phyloP scores from a whole-genome alignment of 2,797 vertebrate species.

The Acridotheres tristis region DNA sequence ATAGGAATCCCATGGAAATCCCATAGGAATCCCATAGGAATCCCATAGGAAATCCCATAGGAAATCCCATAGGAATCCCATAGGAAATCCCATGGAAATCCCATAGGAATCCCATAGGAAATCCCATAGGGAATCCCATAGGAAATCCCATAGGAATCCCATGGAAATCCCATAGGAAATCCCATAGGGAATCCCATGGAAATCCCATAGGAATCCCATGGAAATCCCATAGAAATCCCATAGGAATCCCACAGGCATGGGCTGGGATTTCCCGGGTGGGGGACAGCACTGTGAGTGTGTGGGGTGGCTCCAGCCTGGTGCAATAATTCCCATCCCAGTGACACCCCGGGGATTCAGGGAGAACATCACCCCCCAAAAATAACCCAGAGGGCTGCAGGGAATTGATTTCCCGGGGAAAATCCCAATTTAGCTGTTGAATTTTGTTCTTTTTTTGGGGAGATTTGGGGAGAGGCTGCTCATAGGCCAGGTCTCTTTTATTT shows the following conservation, averaged over 20 bases:
- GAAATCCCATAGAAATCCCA: neutral
- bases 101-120: too few species aligned
- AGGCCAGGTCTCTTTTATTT: neutral
- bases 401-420: neutral
- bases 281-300: neutral
- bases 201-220: neutral
- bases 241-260: fast-evolving
- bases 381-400: neutral
- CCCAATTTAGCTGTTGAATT: neutral
- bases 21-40: too few species aligned
- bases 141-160: too few species aligned
- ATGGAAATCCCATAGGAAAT: neutral
- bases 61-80: too few species aligned
- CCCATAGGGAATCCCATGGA: neutral
- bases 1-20: too few species aligned
- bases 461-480: neutral
- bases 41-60: too few species aligned
- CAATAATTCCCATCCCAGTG: neutral
- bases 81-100: too few species aligned
- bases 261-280: neutral
- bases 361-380: fast-evolving
- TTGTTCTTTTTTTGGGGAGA: neutral
- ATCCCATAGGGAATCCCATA: too few species aligned
- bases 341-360: neutral
- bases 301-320: neutral